Base-by-base conservation (phyloP, 2,888 invertebrate species). In the Hipparchia sbordonii region DNA sequence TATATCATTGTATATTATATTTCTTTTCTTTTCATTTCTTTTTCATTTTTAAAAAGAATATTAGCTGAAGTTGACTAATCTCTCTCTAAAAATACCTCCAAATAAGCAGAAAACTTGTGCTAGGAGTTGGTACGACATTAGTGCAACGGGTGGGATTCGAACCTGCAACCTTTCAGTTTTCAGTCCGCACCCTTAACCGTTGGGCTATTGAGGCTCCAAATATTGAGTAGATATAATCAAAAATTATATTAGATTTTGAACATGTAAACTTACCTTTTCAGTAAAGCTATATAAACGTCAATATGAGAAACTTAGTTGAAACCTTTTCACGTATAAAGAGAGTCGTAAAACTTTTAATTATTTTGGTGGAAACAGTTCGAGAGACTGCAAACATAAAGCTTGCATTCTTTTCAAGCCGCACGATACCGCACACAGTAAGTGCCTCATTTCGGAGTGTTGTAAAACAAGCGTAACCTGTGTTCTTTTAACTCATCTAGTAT, bases 401-500 rank as follows among this genome's bases (percentile, higher is more conserved):
- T 86, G 88, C 85, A 85, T 90, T 91, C 88, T 90, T 89, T 89
- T 84, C 80, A 82, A 80, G 82, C 82, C 85, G 80, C 79, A 81
- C 79, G 78, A 79, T 77, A 82, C 81, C 84, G 84, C 87, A 85
- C 89, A 84, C 84, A 84, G 88, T 89, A 89, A 92, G 87, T 89
- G 87, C 87, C 89, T 88, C 88, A 89, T 91, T 92, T 91, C 86
- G 90, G 92, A 91, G 89, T 92, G 92, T 90, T 93, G 92, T 93
- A 93, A 93, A 93, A 91, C 87, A 87, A 89, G 83, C 87, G 87
- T 88, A 87, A 87, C 87, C 82, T 74, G 79, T 78, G 83, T 80
- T 82, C 82, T 79, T 80, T 78, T 79, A 65, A 78, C 79, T 77
- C 80, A 46, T 56, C 46, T 46, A 7, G 48, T 48, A 48, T 48